phyloP scores from a whole-genome alignment of 2,797 vertebrate genomes.

The Diceros bicornis region DNA sequence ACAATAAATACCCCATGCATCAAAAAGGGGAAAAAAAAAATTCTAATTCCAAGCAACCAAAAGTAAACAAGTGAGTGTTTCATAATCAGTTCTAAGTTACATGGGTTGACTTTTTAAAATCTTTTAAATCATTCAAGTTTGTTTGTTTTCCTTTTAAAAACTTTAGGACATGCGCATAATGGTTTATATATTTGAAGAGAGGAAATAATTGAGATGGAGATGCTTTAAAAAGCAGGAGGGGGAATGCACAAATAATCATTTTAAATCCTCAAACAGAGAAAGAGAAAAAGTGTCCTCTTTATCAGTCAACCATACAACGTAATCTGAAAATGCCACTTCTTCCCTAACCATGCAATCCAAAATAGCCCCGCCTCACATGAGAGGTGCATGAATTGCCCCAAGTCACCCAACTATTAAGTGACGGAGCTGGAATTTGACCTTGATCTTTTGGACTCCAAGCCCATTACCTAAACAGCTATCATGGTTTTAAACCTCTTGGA shows the following conservation, averaged over 20 bases:
- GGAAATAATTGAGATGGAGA: constrained; percentile 3
- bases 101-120: not conserved
- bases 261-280: not conserved
- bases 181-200: constrained; percentile 7
- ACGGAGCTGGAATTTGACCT: not conserved
- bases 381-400: not conserved
- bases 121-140: constrained; percentile 13
- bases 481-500: not conserved
- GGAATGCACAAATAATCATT: not conserved
- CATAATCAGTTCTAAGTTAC: constrained; percentile 25
- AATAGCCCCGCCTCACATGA: not conserved
- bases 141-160: constrained; percentile 44
- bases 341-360: not conserved
- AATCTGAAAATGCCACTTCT: not conserved
- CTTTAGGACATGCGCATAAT: not conserved
- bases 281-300: not conserved
- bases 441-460: not conserved
- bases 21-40: not conserved
- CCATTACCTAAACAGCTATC: not conserved
- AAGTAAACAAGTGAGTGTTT: constrained; percentile 33
- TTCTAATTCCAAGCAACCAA: constrained; percentile 35
- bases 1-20: not conserved
- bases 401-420: not conserved
- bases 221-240: constrained; percentile 40
- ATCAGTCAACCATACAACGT: not conserved